These are phyloP conservation scores for Ricordea florida DNA, from an alignment of 92 coral and sea anemone genomes.

Conservation along the genomic window DNA sequence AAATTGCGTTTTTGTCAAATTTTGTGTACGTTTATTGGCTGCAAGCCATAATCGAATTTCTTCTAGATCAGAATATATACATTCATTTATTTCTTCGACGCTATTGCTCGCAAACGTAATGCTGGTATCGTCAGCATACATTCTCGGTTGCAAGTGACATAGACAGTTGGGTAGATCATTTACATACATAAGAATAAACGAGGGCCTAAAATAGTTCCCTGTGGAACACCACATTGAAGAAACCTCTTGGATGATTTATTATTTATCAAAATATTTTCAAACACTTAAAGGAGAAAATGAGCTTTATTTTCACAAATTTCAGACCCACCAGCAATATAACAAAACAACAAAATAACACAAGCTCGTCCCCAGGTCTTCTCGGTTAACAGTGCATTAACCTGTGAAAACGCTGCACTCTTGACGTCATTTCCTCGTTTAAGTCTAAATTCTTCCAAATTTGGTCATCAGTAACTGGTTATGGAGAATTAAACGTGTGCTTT, in stretches of 20 bases:
- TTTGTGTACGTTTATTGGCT: constrained; percentile 32
- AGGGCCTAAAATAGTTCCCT: background rate
- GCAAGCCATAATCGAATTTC: constrained; percentile 21
- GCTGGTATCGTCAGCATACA: constrained; percentile 39
- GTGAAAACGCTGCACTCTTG: too few relatives aligned
- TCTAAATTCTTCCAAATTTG: too few relatives aligned
- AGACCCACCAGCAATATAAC: too few relatives aligned
- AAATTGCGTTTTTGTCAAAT: constrained; percentile 25
- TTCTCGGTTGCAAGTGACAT: constrained; percentile 20
- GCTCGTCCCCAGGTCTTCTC: too few relatives aligned
- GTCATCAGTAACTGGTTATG: too few relatives aligned
- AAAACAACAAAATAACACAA: too few relatives aligned
- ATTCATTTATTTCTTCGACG: constrained; percentile 23
- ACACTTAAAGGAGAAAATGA: too few relatives aligned
- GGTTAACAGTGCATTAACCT: too few relatives aligned
- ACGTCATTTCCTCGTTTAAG: too few relatives aligned
- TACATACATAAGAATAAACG: background rate
- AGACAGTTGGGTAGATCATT: constrained; percentile 34
- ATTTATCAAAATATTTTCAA: too few relatives aligned
- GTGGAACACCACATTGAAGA: background rate
- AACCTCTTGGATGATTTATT: background rate
- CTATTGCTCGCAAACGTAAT: constrained; percentile 16
- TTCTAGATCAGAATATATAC: constrained; percentile 19
- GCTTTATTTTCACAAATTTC: too few relatives aligned
- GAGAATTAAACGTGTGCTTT: too few relatives aligned